Percentiles rank a stretch among this genome's conserved stretches.
Evolutionary conservation across 2,797 vertebrate species (phyloP).

Genomic region (Saxicola maurus): DNA sequence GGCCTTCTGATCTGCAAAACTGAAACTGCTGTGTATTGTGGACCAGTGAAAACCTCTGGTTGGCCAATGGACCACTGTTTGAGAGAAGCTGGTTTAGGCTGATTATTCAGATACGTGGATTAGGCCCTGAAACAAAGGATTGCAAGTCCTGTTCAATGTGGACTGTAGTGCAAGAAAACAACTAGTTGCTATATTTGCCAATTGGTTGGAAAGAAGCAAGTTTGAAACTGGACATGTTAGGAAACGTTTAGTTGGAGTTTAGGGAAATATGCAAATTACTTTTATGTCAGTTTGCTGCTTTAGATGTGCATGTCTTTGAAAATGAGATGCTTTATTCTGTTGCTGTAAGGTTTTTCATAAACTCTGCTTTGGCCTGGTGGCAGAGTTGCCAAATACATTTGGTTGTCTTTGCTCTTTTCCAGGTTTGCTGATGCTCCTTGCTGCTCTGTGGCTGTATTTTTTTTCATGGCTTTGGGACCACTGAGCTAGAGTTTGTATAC

Average conservation of each 20-base stretch:
- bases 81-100: background rate
- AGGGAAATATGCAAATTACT: background rate
- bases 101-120: background rate
- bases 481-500: background rate
- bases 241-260: background rate
- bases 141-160: background rate
- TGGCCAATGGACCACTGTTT: fast-evolving
- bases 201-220: background rate
- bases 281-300: background rate
- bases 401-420: background rate
- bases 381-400: background rate
- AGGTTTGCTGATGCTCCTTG: background rate
- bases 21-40: fast-evolving
- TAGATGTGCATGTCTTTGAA: background rate
- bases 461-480: background rate
- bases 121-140: background rate
- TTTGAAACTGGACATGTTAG: background rate
- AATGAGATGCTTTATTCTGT: background rate
- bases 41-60: background rate
- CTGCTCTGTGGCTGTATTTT: background rate
- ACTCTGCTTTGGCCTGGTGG: background rate
- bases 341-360: background rate
- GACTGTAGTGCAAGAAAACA: background rate
- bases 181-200: background rate
- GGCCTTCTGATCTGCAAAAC: background rate